These are phyloP conservation scores for Cryptus viduatorius DNA, from an alignment of 2,888 invertebrate genomes.

Conservation along the genomic window DNA sequence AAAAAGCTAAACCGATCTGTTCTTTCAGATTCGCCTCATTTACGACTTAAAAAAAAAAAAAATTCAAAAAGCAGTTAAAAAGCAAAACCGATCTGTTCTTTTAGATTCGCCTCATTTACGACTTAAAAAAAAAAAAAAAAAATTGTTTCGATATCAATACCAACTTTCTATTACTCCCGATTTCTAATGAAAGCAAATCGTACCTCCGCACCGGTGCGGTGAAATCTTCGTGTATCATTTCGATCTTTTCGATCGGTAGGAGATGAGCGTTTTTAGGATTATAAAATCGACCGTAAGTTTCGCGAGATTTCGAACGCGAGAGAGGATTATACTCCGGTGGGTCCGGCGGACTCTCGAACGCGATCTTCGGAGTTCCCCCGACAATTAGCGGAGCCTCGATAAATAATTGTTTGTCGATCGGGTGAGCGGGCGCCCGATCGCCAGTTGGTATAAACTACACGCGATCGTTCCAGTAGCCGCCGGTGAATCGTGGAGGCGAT, in stretches of 20 bases:
- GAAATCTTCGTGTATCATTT: background rate
- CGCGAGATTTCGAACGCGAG: background rate
- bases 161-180: background rate
- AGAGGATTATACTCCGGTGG: too few relatives aligned
- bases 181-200: background rate
- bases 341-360: background rate
- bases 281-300: background rate
- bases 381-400: conserved; percentile 66
- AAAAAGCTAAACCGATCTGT: background rate
- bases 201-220: background rate
- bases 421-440: conserved; percentile 57
- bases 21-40: background rate
- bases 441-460: conserved; percentile 20
- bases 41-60: background rate
- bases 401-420: conserved; percentile 64
- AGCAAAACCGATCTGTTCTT: background rate
- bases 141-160: background rate
- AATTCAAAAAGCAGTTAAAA: background rate
- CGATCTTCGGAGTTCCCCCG: background rate
- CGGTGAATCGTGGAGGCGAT: conserved; percentile 72
- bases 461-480: conserved; percentile 44
- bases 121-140: background rate
- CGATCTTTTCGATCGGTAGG: background rate
- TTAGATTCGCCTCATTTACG: too few relatives aligned
- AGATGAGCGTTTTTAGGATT: background rate